These are phyloP conservation scores for Drosophila repleta DNA, from an alignment of 1,140 invertebrate species.

Conservation along the genomic window DNA sequence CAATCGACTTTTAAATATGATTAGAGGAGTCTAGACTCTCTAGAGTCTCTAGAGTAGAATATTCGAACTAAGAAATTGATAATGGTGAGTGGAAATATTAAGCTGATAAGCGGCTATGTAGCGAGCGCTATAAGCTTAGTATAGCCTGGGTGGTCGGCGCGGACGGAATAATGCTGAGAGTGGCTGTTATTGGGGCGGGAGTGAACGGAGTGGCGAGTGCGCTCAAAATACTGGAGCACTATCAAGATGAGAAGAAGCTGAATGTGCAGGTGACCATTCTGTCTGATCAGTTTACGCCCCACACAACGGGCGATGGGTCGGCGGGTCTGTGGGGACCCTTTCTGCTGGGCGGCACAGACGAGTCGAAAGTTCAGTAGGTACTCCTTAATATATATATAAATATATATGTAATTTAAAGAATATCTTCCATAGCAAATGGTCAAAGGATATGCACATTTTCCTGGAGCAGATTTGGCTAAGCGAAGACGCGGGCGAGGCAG, in stretches of 20 bases:
- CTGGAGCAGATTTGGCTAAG: constrained; percentile 87
- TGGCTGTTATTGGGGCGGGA: constrained; percentile 80
- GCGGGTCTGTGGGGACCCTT: constrained; percentile 91
- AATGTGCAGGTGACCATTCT: constrained; percentile 86
- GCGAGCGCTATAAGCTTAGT: not conserved
- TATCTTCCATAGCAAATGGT: constrained; percentile 86
- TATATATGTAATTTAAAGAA: not conserved
- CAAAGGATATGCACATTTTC: constrained; percentile 86
- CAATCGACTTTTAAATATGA: not conserved
- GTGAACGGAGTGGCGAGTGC: constrained; percentile 81
- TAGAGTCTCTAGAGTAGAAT: too few relatives aligned
- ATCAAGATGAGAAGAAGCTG: constrained; percentile 17
- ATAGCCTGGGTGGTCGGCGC: constrained; percentile 4
- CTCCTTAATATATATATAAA: too few relatives aligned
- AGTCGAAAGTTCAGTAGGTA: constrained; percentile 86
- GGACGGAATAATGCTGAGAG: constrained; percentile 57
- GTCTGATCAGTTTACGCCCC: constrained; percentile 87
- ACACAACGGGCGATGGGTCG: constrained; percentile 91
- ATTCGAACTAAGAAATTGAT: too few relatives aligned
- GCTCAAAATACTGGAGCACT: constrained; percentile 77
- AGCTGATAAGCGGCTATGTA: constrained; percentile 9
- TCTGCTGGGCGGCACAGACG: constrained; percentile 86
- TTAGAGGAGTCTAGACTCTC: not conserved
- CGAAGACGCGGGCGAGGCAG: constrained; percentile 85
- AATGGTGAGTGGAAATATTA: not conserved